A percentile compares a stretch with the other conserved stretches of the same genome.
Conservation (phyloP, 2,888 invertebrate genomes). For the Cataglyphis livida region DNA sequence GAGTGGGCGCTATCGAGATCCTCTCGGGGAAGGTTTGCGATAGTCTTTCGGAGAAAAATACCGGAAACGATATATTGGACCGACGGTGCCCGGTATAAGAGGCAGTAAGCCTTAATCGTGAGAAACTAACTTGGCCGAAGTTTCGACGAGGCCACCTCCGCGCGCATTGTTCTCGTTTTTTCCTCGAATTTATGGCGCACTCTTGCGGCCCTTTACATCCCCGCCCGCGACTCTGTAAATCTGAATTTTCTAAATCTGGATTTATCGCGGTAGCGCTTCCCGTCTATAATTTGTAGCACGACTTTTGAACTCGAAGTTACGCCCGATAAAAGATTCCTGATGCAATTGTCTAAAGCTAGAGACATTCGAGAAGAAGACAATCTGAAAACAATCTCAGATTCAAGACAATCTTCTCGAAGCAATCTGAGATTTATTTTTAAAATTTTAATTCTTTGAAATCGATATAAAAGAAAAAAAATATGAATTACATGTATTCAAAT, state of each 20-base stretch:
- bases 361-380: background rate
- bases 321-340: slow-evolving; percentile 29
- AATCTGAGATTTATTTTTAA: background rate
- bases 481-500: background rate
- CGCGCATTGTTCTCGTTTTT: slow-evolving; percentile 51
- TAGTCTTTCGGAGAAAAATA: slow-evolving; percentile 56
- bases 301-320: slow-evolving; percentile 32
- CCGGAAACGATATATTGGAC: slow-evolving; percentile 52
- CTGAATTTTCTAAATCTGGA: slow-evolving; percentile 63
- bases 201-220: slow-evolving; percentile 22
- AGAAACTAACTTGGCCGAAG: slow-evolving; percentile 74
- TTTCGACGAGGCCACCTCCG: slow-evolving; percentile 60
- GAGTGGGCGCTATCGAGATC: slow-evolving; percentile 70
- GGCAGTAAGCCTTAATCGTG: slow-evolving; percentile 73
- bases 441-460: background rate
- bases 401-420: background rate
- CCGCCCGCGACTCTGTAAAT: slow-evolving; percentile 51
- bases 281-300: slow-evolving; percentile 51
- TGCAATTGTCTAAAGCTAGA: slow-evolving; percentile 11
- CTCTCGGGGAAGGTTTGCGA: slow-evolving; percentile 57
- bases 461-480: background rate
- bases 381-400: background rate
- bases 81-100: slow-evolving; percentile 54
- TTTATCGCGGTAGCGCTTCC: slow-evolving; percentile 57
- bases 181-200: slow-evolving; percentile 61